Percentiles rank a stretch among this genome's conserved stretches.
Evolutionary conservation across 2,797 vertebrate genomes (phyloP).

Genomic region (Potorous gilbertii): DNA sequence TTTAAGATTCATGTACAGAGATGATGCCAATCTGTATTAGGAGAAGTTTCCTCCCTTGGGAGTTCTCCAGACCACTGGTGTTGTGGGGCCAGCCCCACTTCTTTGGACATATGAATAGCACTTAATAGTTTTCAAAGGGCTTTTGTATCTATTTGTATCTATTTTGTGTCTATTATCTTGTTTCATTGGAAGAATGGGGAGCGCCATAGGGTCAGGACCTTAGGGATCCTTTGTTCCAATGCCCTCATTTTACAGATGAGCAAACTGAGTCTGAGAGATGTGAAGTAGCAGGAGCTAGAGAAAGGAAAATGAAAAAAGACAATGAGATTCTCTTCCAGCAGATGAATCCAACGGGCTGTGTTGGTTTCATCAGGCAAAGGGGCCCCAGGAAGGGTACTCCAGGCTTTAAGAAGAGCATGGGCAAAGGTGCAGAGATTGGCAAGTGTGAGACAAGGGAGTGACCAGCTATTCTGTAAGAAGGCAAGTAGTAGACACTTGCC

Average conservation of each 20-base stretch:
- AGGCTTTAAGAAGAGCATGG: background rate
- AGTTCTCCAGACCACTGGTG: background rate
- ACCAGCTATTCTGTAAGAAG: background rate
- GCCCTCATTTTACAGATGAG: background rate
- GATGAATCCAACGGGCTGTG: background rate
- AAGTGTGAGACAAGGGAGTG: background rate
- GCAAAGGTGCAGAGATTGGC: background rate
- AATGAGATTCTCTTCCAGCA: background rate
- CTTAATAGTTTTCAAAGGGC: background rate
- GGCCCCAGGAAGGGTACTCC: background rate
- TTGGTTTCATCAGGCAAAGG: background rate
- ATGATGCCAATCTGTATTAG: background rate
- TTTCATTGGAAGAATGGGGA: no score
- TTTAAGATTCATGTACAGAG: background rate
- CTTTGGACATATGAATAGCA: background rate
- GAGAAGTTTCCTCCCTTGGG: background rate
- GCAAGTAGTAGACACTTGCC: no score
- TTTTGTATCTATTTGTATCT: background rate
- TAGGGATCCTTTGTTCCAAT: background rate
- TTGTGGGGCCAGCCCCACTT: background rate
- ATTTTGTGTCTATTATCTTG: background rate
- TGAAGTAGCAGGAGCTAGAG: background rate
- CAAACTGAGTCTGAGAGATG: background rate
- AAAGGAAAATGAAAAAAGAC: background rate
- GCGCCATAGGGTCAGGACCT: background rate